A percentile compares a stretch with the other conserved stretches of the same genome.
Conservation (phyloP, 2,888 invertebrate genomes). For the Macrosiphum euphorbiae region DNA sequence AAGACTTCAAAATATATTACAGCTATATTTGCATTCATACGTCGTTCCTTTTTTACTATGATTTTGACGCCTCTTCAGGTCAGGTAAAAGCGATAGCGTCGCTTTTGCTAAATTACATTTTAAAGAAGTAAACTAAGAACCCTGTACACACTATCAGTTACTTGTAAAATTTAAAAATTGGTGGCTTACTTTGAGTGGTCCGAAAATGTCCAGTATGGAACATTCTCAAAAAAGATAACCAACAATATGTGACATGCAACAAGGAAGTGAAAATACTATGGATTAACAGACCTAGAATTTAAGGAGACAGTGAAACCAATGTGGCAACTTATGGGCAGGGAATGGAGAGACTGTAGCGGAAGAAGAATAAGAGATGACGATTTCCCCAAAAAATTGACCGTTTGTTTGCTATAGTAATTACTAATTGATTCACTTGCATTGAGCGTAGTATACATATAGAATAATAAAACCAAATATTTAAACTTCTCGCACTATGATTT, state of each 20-base stretch:
- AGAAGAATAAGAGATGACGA: neutral
- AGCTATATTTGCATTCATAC: neutral
- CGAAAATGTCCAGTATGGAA: neutral
- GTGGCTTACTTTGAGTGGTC: neutral
- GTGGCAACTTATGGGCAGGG: neutral
- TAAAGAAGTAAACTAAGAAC: neutral
- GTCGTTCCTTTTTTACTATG: neutral
- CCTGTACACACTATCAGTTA: neutral
- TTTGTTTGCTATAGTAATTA: neutral
- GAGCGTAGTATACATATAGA: neutral
- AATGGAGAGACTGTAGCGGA: neutral
- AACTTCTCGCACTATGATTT: neutral
- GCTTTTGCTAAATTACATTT: neutral
- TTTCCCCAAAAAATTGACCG: neutral
- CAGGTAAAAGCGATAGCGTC: constrained; percentile 9
- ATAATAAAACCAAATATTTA: neutral
- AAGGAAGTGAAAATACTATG: neutral
- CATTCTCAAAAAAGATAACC: neutral
- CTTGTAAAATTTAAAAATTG: neutral
- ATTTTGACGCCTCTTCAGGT: neutral
- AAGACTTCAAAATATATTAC: neutral
- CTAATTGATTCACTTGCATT: neutral
- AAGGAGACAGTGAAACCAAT: neutral
- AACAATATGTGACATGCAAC: neutral
- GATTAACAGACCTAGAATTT: neutral